These are phyloP conservation scores for Hafferia zeledoni DNA, from an alignment of 2,797 vertebrate species.

Conservation along the genomic window DNA sequence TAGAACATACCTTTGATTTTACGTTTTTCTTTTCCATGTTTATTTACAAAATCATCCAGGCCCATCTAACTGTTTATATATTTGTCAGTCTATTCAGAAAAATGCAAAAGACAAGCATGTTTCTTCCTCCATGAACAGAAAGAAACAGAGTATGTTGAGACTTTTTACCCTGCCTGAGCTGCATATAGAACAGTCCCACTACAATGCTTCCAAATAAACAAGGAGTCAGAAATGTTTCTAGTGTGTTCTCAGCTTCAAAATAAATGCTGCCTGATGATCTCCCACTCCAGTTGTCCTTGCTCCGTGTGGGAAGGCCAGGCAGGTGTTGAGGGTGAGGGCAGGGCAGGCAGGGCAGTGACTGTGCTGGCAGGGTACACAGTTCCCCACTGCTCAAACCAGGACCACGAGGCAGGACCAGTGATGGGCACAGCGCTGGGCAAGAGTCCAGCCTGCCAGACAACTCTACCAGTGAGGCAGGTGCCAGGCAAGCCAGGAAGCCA, in stretches of 20 bases:
- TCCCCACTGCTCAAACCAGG: neutral
- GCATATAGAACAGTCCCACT: neutral
- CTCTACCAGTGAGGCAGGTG: neutral
- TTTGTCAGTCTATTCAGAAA: neutral
- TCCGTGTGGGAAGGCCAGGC: neutral
- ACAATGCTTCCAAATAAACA: neutral
- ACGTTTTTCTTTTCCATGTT: neutral
- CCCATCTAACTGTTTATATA: neutral
- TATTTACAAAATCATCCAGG: neutral
- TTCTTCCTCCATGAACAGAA: neutral
- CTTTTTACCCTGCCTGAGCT: neutral
- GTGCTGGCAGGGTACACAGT: accelerated
- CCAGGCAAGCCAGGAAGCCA: neutral
- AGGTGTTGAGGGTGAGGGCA: neutral
- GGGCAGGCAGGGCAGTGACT: neutral
- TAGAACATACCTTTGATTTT: neutral
- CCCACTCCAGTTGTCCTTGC: neutral
- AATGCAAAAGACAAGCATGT: neutral
- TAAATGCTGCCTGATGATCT: neutral
- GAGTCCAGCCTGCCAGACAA: neutral
- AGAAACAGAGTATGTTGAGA: neutral
- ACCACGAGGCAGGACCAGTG: neutral
- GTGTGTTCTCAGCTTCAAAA: neutral
- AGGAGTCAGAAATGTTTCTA: neutral
- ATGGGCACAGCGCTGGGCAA: accelerated